Evolutionary conservation across 2,888 invertebrate genomes (phyloP), one percentile per base, ranked within the genome.

Genomic region (Microlaimidae sp.): DNA sequence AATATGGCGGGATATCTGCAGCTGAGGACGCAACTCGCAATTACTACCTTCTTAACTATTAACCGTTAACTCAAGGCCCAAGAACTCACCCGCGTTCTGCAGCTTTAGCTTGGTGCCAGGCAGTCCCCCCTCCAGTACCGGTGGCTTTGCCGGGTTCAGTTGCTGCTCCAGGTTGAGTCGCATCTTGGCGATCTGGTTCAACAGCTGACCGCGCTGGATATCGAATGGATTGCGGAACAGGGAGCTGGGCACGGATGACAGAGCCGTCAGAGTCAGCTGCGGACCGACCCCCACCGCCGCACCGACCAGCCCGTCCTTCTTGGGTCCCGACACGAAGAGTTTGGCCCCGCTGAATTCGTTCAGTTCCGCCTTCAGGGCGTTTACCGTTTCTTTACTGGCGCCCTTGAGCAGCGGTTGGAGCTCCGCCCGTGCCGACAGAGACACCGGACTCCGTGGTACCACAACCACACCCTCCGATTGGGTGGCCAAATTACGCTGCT

Each of bases 221-320:
- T 93, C 93, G 67, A 88, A 93, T 0, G 95, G 88, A 75, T 97
- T 95, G 61, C 89, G 79, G 70, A 85, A 90, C 40, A 81, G 80
- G 62, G 51, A 42, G 21, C 58, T 53, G 23, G 56, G 60, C 3
- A 7, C 21, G n/a, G n/a, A n/a, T n/a, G n/a, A n/a, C 7, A 10
- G 5, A n/a, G 43, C 43, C 43, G 5, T 43, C 17, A 10, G 7
- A 24, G 21, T 43, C 7, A 10, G 7, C 7, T n/a, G 21, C 7
- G 43, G 43, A n/a, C n/a, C n/a, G n/a, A n/a, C n/a, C n/a, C n/a
- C n/a, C n/a, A n/a, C n/a, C n/a, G n/a, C n/a, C n/a, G n/a, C n/a
- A n/a, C n/a, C n/a, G n/a, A n/a, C n/a, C n/a, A n/a, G n/a, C n/a
- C n/a, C n/a, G n/a, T n/a, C n/a, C n/a, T n/a, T n/a, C n/a, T n/a